Evolutionary conservation across 2,888 invertebrate genomes (phyloP).

Genomic region (Ecdyonurus torrentis): DNA sequence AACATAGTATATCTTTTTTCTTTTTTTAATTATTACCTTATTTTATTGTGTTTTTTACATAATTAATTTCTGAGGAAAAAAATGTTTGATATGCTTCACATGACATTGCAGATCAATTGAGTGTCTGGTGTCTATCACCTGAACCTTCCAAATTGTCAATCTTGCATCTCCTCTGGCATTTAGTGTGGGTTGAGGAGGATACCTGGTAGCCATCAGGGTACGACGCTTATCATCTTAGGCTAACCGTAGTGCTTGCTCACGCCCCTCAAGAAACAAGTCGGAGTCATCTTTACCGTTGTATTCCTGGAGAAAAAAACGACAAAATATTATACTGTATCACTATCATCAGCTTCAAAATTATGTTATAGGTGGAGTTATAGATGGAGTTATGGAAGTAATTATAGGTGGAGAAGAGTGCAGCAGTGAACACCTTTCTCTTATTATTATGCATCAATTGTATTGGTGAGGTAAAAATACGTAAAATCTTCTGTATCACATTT

Average conservation of each 20-base stretch:
- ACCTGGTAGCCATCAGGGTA: slow-evolving; percentile 87
- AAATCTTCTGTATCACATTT: too few species aligned
- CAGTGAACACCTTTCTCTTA: too few species aligned
- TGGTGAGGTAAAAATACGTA: too few species aligned
- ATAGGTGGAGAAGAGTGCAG: too few species aligned
- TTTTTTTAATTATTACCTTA: too few species aligned
- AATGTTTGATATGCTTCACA: neutral
- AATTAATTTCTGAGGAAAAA: neutral
- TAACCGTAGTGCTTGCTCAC: slow-evolving; percentile 70
- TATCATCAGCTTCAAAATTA: too few species aligned
- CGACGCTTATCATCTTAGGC: slow-evolving; percentile 90
- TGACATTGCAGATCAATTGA: neutral
- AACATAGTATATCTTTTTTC: too few species aligned
- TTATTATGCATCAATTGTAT: too few species aligned
- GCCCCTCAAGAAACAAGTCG: slow-evolving; percentile 93
- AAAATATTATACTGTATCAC: too few species aligned
- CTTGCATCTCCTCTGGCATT: slow-evolving; percentile 91
- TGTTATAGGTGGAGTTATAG: too few species aligned
- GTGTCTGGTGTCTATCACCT: neutral
- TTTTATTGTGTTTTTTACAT: neutral
- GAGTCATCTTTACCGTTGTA: slow-evolving; percentile 97
- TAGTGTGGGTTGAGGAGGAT: slow-evolving; percentile 93
- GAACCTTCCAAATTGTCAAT: slow-evolving; percentile 22
- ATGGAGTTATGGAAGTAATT: too few species aligned
- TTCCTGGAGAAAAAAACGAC: slow-evolving; percentile 78